Percentiles rank a stretch among this genome's conserved stretches.
Evolutionary conservation across 2,113 vertebrate genomes (phyloP).

Genomic region (Sturnus vulgaris): DNA sequence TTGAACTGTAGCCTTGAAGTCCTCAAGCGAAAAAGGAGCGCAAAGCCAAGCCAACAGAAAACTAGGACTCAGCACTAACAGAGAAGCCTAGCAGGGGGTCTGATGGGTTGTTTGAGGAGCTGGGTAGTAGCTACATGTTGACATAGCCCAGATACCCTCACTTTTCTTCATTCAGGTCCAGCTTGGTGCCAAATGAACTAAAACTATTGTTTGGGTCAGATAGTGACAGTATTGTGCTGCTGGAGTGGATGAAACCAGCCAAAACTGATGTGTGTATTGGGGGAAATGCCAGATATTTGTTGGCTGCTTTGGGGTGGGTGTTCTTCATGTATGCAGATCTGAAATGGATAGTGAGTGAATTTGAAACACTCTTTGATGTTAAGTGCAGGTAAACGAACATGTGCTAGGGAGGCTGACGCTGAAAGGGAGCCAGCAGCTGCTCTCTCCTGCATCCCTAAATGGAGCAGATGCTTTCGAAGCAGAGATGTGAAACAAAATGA

Average conservation of each 20-base stretch:
- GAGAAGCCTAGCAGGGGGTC: not conserved
- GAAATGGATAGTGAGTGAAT: not conserved
- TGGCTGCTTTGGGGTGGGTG: not conserved
- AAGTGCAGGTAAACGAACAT: not conserved
- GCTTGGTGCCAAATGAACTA: not conserved
- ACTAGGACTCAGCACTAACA: not conserved
- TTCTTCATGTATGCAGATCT: not conserved
- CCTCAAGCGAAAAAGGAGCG: not conserved
- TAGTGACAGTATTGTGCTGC: not conserved
- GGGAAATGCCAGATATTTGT: not conserved
- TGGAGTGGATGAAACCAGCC: not conserved
- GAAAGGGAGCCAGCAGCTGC: not conserved
- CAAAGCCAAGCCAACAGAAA: not conserved
- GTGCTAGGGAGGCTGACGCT: not conserved
- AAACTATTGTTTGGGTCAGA: not conserved
- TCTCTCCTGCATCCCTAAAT: not conserved
- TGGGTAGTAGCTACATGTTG: not conserved
- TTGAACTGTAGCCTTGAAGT: not conserved
- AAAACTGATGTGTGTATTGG: not conserved
- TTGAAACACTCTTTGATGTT: not conserved
- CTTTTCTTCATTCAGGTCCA: not conserved
- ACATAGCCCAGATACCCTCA: not conserved
- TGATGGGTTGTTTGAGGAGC: not conserved
- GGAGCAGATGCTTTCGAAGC: constrained; percentile 25
- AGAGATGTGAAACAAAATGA: constrained; percentile 24